Conservation (phyloP, 2,797 vertebrate species). For the Gadopsis bispinosus region DNA sequence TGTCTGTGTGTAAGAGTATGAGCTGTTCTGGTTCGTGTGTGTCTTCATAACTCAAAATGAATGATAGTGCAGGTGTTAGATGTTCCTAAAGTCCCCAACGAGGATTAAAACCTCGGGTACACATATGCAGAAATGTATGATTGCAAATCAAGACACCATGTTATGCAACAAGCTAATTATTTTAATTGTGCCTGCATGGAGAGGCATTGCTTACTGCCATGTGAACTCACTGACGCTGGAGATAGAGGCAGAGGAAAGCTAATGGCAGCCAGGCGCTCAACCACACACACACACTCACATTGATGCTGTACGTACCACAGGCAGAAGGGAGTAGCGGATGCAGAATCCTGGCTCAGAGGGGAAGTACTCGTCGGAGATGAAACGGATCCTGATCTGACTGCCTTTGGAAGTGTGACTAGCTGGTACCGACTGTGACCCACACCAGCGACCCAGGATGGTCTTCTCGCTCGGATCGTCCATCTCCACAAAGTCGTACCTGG, state of each 20-base stretch:
- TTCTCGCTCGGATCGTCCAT: constrained; percentile 93
- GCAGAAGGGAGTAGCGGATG: constrained; percentile 91
- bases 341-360: constrained; percentile 96
- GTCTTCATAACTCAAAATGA: constrained; percentile 29
- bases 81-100: constrained; percentile 43
- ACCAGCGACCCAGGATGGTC: constrained; percentile 93
- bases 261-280: not conserved
- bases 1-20: constrained; percentile 1
- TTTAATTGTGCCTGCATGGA: constrained; percentile 37
- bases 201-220: constrained; percentile 18
- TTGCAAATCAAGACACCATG: constrained; percentile 45
- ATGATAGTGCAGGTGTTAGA: constrained; percentile 35
- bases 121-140: constrained; percentile 38
- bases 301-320: constrained; percentile 84
- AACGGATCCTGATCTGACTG: constrained; percentile 94
- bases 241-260: constrained; percentile 12
- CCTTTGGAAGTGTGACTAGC: constrained; percentile 90
- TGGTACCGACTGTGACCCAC: constrained; percentile 89
- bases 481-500: constrained; percentile 98
- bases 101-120: constrained; percentile 28
- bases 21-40: not conserved
- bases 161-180: constrained; percentile 45
- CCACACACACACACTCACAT: not conserved
- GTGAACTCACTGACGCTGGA: constrained; percentile 28
- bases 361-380: constrained; percentile 97